Evolutionary conservation across 2,797 vertebrate species (phyloP), one percentile per base, ranked within the genome.

Genomic region (Enteromius argenteus): DNA sequence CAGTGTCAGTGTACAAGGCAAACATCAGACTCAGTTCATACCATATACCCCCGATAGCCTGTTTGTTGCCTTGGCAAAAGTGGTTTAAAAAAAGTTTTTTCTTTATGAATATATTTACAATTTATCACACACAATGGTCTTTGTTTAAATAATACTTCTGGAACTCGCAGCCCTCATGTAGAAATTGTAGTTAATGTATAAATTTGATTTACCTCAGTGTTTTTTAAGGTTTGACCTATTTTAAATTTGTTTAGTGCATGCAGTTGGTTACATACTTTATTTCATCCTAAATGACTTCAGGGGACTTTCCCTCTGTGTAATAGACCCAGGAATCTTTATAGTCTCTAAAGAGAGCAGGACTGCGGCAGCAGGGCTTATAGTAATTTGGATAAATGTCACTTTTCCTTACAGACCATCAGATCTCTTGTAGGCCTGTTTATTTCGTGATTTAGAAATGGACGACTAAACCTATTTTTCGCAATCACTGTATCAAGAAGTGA

Each of bases 331-430:
- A 8, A 67, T 39, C 46, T 19, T 21, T 83, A 15, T 27, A 80
- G 71, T 68, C 30, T 62, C 17, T 35, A 21, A 71, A 81, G 17
- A 62, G 53, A 76, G 30, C 44, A 32, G 44, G 53, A 15, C 53
- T 64, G 66, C 27, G n/a, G 4, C 37, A 49, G 73, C n/a, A 73
- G 44, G 46, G 66, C 58, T 87, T 75, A 49, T 5, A 39, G 67
- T 81, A 79, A 51, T 85, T 87, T 68, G 58, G 67, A 74, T 72
- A 30, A 81, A 81, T 35, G 84, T 85, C 78, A 81, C 72, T 51
- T 51, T 53, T 51, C 46, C 14, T 72, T 9, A n/a, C 15, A 32
- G 72, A 53, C 42, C 15, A n/a, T n/a, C n/a, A 11, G 60, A 68
- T 58, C 30, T 73, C 68, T 71, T 79, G 42, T 46, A 19, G 46